Conservation (phyloP, 1,140 invertebrate species). For the Anoplophora glabripennis region DNA sequence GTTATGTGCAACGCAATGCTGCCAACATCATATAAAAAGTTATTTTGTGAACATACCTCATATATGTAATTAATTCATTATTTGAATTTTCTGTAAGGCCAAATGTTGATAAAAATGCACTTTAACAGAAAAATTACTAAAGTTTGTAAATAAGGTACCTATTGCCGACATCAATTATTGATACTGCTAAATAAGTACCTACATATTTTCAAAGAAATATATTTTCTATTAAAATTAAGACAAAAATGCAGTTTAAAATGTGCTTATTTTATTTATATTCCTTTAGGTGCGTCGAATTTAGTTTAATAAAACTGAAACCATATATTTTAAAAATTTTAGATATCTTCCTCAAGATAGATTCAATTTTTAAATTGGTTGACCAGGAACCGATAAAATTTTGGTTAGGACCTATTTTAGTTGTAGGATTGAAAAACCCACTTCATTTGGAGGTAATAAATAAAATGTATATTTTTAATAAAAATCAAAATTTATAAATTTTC, state of each 20-base stretch:
- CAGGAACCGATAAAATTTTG: slow-evolving; percentile 21
- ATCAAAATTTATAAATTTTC: not conserved
- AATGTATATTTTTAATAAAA: not conserved
- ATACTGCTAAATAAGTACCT: no score
- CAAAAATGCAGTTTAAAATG: no score
- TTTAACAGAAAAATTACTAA: not conserved
- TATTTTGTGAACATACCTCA: no score
- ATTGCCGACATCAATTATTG: no score
- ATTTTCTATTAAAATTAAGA: no score
- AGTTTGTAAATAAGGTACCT: not conserved
- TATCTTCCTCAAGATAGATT: slow-evolving; percentile 14
- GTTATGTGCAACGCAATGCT: no score
- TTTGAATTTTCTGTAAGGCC: no score
- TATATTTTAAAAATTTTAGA: slow-evolving; percentile 23
- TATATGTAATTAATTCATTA: no score
- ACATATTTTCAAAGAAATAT: no score
- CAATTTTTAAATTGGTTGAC: not conserved
- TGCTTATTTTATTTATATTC: no score
- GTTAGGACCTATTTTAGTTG: slow-evolving; percentile 21
- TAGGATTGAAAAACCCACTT: slow-evolving; percentile 17
- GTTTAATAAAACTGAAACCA: slow-evolving; percentile 5
- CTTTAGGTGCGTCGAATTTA: not conserved
- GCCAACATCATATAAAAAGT: no score
- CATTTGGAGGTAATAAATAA: slow-evolving; percentile 22
- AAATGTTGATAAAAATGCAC: no score